Conservation (phyloP, 2,113 vertebrate species). For the Geococcyx californianus region DNA sequence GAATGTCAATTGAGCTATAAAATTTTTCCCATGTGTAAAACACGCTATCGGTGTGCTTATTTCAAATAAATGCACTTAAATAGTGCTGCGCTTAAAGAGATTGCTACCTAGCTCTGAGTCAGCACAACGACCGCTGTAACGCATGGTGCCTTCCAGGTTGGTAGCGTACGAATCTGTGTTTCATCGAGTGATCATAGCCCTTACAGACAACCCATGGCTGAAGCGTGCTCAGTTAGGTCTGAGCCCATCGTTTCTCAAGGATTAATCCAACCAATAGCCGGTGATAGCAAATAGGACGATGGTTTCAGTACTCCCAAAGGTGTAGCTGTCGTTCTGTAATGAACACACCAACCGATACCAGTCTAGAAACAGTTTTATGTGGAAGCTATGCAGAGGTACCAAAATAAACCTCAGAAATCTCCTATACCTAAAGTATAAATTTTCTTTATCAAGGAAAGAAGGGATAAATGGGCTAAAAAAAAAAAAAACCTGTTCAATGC, state of each 20-base stretch:
- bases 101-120: background rate
- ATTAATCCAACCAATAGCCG: background rate
- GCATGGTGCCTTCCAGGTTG: background rate
- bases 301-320: background rate
- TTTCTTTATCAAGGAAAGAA: background rate
- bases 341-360: background rate
- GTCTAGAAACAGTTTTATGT: background rate
- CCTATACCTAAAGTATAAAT: background rate
- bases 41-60: background rate
- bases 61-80: background rate
- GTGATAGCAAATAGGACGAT: background rate
- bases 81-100: background rate
- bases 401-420: background rate
- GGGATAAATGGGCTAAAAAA: accelerated
- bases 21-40: background rate
- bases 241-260: background rate
- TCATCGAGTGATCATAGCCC: background rate
- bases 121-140: accelerated
- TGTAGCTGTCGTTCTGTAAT: background rate
- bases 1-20: background rate
- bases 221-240: background rate
- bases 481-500: no score
- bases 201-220: background rate
- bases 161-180: background rate
- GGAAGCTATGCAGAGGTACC: background rate